These are phyloP conservation scores for Mesocricetus auratus DNA, from an alignment of 2,113 vertebrate species.

Conservation along the genomic window DNA sequence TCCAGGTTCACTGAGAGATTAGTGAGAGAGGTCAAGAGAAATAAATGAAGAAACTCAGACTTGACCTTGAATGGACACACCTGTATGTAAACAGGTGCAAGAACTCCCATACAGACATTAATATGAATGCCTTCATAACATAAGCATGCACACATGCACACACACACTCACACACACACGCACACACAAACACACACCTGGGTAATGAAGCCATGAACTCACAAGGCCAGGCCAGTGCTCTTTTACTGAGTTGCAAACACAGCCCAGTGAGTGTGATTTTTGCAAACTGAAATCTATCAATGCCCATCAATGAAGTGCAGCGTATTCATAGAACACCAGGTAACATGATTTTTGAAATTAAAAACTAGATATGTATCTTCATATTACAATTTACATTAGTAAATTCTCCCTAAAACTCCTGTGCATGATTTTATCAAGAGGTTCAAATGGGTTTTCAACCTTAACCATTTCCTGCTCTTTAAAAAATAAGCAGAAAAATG, in stretches of 20 bases:
- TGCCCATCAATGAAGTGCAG: not conserved
- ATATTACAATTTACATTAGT: not conserved
- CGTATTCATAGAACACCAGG: not conserved
- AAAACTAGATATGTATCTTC: not conserved
- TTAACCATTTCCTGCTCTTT: not conserved
- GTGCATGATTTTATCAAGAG: not conserved
- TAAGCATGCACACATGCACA: too few relatives aligned
- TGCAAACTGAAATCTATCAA: not conserved
- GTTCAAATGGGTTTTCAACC: not conserved
- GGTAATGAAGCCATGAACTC: not conserved
- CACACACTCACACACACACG: not conserved
- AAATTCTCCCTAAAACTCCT: not conserved
- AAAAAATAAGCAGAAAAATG: slow-evolving; percentile 24
- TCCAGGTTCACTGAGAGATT: not conserved
- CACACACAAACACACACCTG: not conserved
- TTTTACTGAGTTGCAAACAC: not conserved
- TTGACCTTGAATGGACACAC: not conserved
- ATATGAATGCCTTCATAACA: not conserved
- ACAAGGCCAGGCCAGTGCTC: not conserved
- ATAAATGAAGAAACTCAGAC: not conserved
- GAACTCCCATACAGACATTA: not conserved
- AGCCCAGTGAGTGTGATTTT: not conserved
- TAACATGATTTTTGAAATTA: not conserved
- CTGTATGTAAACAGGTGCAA: not conserved
- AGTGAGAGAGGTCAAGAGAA: not conserved